phyloP scores from a whole-genome alignment of 2,797 vertebrate genomes.

The Neoniphon sammara region DNA sequence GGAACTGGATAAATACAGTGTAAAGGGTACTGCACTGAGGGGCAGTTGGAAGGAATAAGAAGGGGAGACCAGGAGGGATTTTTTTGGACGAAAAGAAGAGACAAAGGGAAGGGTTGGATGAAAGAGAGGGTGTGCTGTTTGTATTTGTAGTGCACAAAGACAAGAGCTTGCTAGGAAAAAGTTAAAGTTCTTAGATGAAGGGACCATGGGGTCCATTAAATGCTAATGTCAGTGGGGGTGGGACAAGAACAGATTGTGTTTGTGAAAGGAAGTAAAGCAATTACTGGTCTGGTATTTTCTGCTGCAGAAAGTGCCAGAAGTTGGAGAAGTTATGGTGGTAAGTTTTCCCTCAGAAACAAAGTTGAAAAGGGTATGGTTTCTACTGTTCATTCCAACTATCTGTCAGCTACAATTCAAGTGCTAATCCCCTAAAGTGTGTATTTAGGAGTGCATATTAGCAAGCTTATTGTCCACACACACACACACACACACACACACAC shows the following conservation, averaged over 20 bases:
- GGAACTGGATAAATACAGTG: slow-evolving; percentile 50
- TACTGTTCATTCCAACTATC: slow-evolving; percentile 56
- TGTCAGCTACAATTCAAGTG: slow-evolving; percentile 53
- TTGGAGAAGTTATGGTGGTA: slow-evolving; percentile 54
- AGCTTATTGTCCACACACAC: slow-evolving; percentile 41
- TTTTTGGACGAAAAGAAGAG: slow-evolving; percentile 37
- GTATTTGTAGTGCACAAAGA: slow-evolving; percentile 59
- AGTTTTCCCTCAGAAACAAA: slow-evolving; percentile 58
- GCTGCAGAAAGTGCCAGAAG: slow-evolving; percentile 52
- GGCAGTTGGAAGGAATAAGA: slow-evolving; percentile 36
- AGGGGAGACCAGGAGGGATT: slow-evolving; percentile 34
- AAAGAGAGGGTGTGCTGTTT: slow-evolving; percentile 48
- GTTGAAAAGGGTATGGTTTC: slow-evolving; percentile 60
- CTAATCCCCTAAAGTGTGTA: slow-evolving; percentile 55
- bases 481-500: slow-evolving; percentile 9
- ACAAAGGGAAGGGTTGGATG: slow-evolving; percentile 4
- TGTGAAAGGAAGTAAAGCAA: slow-evolving; percentile 39
- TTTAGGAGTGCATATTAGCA: slow-evolving; percentile 40
- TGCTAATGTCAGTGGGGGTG: slow-evolving; percentile 60
- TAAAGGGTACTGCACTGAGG: slow-evolving; percentile 40
- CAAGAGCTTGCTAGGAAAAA: slow-evolving; percentile 47
- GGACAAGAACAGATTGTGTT: slow-evolving; percentile 60
- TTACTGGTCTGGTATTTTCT: slow-evolving; percentile 50
- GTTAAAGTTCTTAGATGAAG: slow-evolving; percentile 69
- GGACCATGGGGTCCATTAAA: slow-evolving; percentile 70